Conservation (phyloP, 2,113 vertebrate genomes). For the Salvelinus sp. region DNA sequence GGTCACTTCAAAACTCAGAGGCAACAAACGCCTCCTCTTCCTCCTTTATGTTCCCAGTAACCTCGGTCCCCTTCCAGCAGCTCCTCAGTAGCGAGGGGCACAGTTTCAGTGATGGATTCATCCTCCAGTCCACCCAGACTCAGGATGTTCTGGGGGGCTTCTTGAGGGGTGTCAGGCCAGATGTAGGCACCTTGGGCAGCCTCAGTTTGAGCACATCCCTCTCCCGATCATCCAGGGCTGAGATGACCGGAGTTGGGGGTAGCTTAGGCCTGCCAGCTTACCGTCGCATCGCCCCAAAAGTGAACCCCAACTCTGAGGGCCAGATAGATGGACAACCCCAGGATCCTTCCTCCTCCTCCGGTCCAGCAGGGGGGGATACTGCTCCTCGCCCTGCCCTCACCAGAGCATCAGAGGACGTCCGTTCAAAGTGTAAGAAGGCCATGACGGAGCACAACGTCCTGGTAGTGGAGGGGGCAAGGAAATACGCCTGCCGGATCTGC, state of each 20-base stretch:
- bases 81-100: slow-evolving; percentile 73
- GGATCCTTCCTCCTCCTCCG: slow-evolving; percentile 66
- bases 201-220: slow-evolving; percentile 78
- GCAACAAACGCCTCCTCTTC: slow-evolving; percentile 63
- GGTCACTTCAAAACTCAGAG: slow-evolving; percentile 71
- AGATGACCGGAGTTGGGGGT: slow-evolving; percentile 66
- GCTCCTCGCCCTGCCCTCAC: slow-evolving; percentile 77
- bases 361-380: slow-evolving; percentile 40
- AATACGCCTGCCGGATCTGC: slow-evolving; percentile 97
- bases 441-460: slow-evolving; percentile 92
- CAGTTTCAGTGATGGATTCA: slow-evolving; percentile 83
- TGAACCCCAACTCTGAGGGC: slow-evolving; percentile 62
- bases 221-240: slow-evolving; percentile 61
- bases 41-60: slow-evolving; percentile 64
- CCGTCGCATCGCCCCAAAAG: slow-evolving; percentile 93
- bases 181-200: slow-evolving; percentile 81
- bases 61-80: slow-evolving; percentile 62
- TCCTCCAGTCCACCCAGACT: slow-evolving; percentile 83
- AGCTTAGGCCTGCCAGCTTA: slow-evolving; percentile 74
- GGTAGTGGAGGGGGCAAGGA: slow-evolving; percentile 93
- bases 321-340: slow-evolving; percentile 63
- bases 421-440: slow-evolving; percentile 96
- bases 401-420: slow-evolving; percentile 88
- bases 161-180: slow-evolving; percentile 69
- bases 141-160: slow-evolving; percentile 69